phyloP scores from a whole-genome alignment of 2,113 vertebrate genomes.

The Bubalus kerabau region DNA sequence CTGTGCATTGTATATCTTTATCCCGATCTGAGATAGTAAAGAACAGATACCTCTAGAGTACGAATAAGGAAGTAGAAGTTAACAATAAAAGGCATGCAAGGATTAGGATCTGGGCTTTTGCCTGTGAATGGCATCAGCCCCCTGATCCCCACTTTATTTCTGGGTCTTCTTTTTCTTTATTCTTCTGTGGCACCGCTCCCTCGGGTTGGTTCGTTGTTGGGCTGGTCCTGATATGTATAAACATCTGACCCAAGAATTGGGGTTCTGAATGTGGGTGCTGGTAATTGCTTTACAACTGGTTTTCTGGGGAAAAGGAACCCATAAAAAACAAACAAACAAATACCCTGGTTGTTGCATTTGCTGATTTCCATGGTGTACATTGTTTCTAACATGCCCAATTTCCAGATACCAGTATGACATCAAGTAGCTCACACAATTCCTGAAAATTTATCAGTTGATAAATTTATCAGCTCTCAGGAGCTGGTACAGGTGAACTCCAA shows the following conservation, averaged over 20 bases:
- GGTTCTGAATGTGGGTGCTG: neutral
- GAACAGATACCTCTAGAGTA: neutral
- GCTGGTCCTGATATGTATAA: neutral
- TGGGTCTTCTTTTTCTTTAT: neutral
- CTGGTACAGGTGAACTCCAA: neutral
- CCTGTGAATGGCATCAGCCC: neutral
- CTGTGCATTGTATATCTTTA: neutral
- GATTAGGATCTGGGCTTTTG: neutral
- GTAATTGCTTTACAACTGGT: neutral
- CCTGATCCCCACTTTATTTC: neutral
- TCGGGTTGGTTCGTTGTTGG: fast-evolving
- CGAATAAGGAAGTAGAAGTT: neutral
- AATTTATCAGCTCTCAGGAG: neutral
- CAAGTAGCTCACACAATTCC: neutral
- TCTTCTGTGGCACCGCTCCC: neutral
- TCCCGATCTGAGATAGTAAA: neutral
- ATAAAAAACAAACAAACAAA: neutral
- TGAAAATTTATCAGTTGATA: neutral
- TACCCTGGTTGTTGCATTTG: neutral
- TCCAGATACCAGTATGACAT: neutral
- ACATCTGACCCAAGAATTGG: neutral
- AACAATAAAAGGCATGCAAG: neutral
- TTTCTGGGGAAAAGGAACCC: neutral
- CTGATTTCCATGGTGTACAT: neutral
- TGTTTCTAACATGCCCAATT: neutral